Evolutionary conservation across 2,888 invertebrate genomes (phyloP).

Genomic region (Aphrophora alni): DNA sequence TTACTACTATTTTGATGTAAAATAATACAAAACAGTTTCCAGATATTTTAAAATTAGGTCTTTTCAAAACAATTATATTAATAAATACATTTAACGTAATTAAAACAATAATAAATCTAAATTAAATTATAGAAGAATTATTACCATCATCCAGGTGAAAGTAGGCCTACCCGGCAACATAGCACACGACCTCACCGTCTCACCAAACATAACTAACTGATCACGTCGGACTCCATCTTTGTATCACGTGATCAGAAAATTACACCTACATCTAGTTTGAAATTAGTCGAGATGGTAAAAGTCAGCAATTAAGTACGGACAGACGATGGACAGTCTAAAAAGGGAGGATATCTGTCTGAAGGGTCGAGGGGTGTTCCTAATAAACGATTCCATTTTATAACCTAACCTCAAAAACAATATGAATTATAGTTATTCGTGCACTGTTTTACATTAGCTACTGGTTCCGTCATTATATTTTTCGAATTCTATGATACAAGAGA

Average conservation of each 20-base stretch:
- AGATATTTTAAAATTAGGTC: too few relatives aligned
- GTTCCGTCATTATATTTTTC: not conserved
- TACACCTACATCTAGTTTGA: not conserved
- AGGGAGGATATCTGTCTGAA: too few relatives aligned
- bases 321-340: too few relatives aligned
- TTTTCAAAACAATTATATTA: too few relatives aligned
- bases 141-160: not conserved
- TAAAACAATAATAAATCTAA: not conserved
- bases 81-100: too few relatives aligned
- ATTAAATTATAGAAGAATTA: not conserved
- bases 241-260: not conserved
- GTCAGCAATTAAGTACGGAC: not conserved
- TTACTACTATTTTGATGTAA: too few relatives aligned
- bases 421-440: not conserved
- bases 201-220: not conserved
- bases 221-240: not conserved
- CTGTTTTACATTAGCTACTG: not conserved
- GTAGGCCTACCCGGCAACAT: not conserved
- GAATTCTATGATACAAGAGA: not conserved
- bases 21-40: too few relatives aligned
- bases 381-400: not conserved
- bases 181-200: not conserved
- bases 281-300: not conserved
- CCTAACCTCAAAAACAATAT: not conserved
- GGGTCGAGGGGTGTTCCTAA: not conserved